Percentiles rank a stretch among this genome's conserved stretches.
Conservation (phyloP, 2,888 invertebrate species). For the Abscondita cerata region DNA sequence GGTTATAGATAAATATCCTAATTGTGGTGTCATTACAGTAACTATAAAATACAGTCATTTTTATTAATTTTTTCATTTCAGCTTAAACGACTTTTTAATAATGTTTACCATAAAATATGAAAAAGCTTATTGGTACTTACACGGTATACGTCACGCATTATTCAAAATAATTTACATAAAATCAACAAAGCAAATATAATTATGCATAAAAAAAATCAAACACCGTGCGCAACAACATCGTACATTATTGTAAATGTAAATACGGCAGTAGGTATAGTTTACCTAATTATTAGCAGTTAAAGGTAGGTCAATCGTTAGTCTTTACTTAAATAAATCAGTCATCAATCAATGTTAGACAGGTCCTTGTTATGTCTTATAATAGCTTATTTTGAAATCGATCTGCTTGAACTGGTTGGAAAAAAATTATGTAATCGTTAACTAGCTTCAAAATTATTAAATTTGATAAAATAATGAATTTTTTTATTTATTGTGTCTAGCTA, state of each 20-base stretch:
- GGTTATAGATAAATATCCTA: too few relatives aligned
- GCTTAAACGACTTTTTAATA: slow-evolving; percentile 7
- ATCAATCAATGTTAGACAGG: slow-evolving; percentile 14
- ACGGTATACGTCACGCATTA: too few relatives aligned
- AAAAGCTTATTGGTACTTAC: not conserved
- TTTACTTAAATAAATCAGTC: slow-evolving; percentile 18
- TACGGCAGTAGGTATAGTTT: slow-evolving; percentile 1
- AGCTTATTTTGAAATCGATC: slow-evolving; percentile 18
- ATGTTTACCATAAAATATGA: slow-evolving; percentile 1
- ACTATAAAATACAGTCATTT: slow-evolving; percentile 6
- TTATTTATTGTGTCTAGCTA: too few relatives aligned
- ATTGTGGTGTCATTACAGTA: too few relatives aligned
- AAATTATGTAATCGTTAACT: slow-evolving; percentile 6
- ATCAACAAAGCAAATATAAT: too few relatives aligned
- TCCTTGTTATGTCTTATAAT: slow-evolving; percentile 7
- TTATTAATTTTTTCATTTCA: slow-evolving; percentile 6
- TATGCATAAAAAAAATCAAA: too few relatives aligned
- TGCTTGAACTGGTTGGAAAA: slow-evolving; percentile 18
- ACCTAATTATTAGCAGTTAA: slow-evolving; percentile 1
- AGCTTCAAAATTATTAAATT: too few relatives aligned
- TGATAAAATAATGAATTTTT: too few relatives aligned
- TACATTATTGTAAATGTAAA: too few relatives aligned
- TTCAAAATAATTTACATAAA: too few relatives aligned
- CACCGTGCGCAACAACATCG: too few relatives aligned
- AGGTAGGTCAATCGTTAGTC: slow-evolving; percentile 10